These are phyloP conservation scores for Neoitamus cyanurus DNA, from an alignment of 2,888 invertebrate species.

Conservation along the genomic window DNA sequence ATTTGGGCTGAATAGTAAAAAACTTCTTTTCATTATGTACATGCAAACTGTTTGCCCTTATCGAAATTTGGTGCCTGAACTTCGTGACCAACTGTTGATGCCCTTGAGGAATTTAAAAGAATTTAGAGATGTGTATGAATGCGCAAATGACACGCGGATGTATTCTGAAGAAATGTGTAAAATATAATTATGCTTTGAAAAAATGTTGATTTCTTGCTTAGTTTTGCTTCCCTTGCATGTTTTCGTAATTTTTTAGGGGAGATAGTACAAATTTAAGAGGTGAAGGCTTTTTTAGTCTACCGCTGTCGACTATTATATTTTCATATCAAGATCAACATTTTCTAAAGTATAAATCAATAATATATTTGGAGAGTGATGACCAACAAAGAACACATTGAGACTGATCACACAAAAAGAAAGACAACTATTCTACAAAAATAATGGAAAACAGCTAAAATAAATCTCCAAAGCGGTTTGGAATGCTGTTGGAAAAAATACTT, in stretches of 20 bases:
- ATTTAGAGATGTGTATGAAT: neutral
- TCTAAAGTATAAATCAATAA: too few species aligned
- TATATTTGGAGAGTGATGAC: too few species aligned
- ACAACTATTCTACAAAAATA: too few species aligned
- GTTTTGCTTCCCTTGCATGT: neutral
- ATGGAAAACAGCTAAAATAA: too few species aligned
- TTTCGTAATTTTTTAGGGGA: neutral
- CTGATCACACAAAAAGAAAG: too few species aligned
- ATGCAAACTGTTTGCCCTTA: constrained; percentile 62
- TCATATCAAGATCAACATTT: too few species aligned
- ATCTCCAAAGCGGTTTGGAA: too few species aligned
- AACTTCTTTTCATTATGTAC: constrained; percentile 61
- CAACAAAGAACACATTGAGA: too few species aligned
- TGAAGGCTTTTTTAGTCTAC: too few species aligned
- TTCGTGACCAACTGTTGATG: neutral
- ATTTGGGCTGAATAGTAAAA: constrained; percentile 59
- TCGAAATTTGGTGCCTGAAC: neutral
- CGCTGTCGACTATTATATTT: too few species aligned
- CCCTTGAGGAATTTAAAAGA: neutral
- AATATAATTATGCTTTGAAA: neutral
- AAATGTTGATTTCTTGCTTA: neutral
- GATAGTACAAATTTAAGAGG: too few species aligned
- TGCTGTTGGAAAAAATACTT: too few species aligned
- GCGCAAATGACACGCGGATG: neutral
- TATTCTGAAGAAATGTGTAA: neutral